Percentiles rank a stretch among this genome's conserved stretches.
Evolutionary conservation across 2,888 invertebrate species (phyloP).

Genomic region (Lasioglossum morio): DNA sequence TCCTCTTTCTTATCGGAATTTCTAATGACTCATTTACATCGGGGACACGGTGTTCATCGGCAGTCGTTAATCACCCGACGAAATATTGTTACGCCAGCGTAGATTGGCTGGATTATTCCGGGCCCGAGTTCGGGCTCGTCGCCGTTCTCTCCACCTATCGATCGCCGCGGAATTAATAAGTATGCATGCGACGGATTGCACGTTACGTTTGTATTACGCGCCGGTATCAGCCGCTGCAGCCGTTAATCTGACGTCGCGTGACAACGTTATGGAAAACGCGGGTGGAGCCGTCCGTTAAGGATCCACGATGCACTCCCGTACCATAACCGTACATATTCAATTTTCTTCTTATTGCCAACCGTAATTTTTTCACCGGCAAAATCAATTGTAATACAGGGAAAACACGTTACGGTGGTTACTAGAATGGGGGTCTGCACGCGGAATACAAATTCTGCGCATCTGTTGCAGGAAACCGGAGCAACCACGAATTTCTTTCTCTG

Average conservation of each 20-base stretch:
- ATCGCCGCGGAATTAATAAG: conserved; percentile 69
- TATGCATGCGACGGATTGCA: conserved; percentile 71
- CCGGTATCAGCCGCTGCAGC: conserved; percentile 59
- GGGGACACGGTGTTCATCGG: conserved; percentile 55
- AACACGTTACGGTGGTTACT: not conserved
- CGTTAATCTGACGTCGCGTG: conserved; percentile 65
- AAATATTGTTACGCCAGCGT: conserved; percentile 60
- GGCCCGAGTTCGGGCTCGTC: conserved; percentile 28
- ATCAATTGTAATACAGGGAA: not conserved
- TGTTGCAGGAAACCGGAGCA: not conserved
- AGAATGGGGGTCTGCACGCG: not conserved
- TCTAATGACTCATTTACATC: conserved; percentile 66
- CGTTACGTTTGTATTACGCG: conserved; percentile 69
- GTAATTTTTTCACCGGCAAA: not conserved
- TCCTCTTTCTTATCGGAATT: conserved; percentile 58
- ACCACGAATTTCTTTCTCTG: not conserved
- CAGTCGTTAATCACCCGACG: conserved; percentile 63
- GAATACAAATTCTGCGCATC: not conserved
- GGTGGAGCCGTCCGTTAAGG: conserved; percentile 37
- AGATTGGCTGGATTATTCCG: conserved; percentile 64
- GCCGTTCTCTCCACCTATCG: conserved; percentile 51
- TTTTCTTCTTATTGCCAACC: not conserved
- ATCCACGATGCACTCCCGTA: not conserved
- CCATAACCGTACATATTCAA: not conserved
- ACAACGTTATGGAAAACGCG: conserved; percentile 58